Evolutionary conservation across 2,888 invertebrate genomes (phyloP).

Genomic region (Cabera pusaria): DNA sequence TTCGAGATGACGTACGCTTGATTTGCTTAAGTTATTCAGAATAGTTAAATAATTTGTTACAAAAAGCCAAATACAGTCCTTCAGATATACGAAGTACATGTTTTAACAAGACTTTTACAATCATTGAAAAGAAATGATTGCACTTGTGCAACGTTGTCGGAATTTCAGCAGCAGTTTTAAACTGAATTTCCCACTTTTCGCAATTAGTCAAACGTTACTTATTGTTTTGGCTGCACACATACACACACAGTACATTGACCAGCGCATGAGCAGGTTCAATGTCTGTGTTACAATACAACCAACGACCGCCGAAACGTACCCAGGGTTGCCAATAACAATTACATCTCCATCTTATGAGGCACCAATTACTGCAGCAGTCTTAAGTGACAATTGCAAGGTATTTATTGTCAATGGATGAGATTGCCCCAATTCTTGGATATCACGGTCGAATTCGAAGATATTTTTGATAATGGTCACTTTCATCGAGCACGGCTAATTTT

Average conservation of each 20-base stretch:
- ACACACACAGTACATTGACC: slow-evolving; percentile 16
- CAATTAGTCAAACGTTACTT: slow-evolving; percentile 8
- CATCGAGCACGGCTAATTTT: slow-evolving; percentile 18
- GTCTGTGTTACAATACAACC: slow-evolving; percentile 32
- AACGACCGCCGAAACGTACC: slow-evolving; percentile 40
- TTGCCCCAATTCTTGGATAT: slow-evolving; percentile 15
- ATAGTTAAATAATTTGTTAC: too few species aligned
- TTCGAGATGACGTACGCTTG: too few species aligned
- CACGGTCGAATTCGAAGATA: slow-evolving; percentile 10
- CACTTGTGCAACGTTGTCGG: too few species aligned
- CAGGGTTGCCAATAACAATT: slow-evolving; percentile 47
- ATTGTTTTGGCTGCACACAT: slow-evolving; percentile 17
- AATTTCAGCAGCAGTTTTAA: too few species aligned
- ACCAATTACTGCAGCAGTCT: slow-evolving; percentile 14
- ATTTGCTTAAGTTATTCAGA: too few species aligned
- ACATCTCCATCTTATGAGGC: slow-evolving; percentile 37
- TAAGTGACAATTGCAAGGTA: slow-evolving; percentile 20
- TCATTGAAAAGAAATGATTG: too few species aligned
- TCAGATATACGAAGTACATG: too few species aligned
- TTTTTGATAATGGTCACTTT: slow-evolving; percentile 5
- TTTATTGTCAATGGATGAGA: slow-evolving; percentile 23
- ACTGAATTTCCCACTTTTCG: too few species aligned
- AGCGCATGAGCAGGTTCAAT: slow-evolving; percentile 29
- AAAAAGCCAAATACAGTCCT: too few species aligned
- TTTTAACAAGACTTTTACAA: too few species aligned